Evolutionary conservation across 1,140 invertebrate species (phyloP).

Genomic region (Andricus grossulariae): DNA sequence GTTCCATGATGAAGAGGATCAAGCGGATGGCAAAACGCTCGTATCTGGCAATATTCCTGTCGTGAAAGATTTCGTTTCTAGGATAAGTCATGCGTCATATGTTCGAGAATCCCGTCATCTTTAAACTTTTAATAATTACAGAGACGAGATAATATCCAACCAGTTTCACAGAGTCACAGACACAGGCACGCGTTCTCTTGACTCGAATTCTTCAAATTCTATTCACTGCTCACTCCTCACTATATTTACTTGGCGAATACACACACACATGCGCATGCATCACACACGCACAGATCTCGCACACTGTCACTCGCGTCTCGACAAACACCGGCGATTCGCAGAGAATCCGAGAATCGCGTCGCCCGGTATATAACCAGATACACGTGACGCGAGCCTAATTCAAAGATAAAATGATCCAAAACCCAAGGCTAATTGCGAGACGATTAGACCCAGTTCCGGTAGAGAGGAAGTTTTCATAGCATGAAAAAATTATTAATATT

Average conservation of each 20-base stretch:
- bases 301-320: constrained; percentile 26
- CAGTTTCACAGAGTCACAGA: not conserved
- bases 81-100: constrained; percentile 8
- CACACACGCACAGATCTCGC: constrained; percentile 8
- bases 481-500: not conserved
- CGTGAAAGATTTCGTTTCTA: not conserved
- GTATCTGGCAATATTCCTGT: not conserved
- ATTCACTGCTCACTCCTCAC: constrained; percentile 42
- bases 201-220: constrained; percentile 55
- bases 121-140: constrained; percentile 25
- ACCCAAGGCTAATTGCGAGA: constrained; percentile 11
- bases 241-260: constrained; percentile 54
- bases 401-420: constrained; percentile 29
- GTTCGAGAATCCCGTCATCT: constrained; percentile 25
- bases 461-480: not conserved
- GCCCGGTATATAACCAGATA: not conserved
- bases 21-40: not conserved
- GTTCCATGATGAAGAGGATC: too few species aligned
- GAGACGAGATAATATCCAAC: constrained; percentile 29
- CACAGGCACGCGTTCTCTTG: constrained; percentile 42
- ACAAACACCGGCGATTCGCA: constrained; percentile 23
- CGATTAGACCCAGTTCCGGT: constrained; percentile 22
- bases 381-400: constrained; percentile 1
- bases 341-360: not conserved
- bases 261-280: constrained; percentile 38